These are phyloP conservation scores for Calidris pygmaea DNA, from an alignment of 2,113 vertebrate genomes.

Conservation along the genomic window DNA sequence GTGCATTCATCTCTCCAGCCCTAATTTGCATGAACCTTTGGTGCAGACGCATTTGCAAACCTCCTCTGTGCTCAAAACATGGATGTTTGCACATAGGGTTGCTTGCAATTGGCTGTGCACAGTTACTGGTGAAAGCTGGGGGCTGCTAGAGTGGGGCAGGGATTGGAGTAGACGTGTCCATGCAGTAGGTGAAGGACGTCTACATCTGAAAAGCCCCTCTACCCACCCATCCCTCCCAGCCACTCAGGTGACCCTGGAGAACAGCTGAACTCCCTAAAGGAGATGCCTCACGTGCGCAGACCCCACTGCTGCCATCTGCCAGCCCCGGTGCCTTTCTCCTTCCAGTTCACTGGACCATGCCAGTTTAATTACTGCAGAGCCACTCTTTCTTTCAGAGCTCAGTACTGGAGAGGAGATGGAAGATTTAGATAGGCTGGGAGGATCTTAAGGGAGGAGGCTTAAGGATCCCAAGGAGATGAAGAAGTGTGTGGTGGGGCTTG, in stretches of 20 bases:
- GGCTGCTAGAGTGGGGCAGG: not conserved
- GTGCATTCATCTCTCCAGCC: not conserved
- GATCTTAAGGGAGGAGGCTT: not conserved
- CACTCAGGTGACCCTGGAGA: not conserved
- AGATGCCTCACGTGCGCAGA: fast-evolving
- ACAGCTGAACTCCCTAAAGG: not conserved
- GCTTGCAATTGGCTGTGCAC: not conserved
- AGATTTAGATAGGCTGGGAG: not conserved
- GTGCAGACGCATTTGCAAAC: not conserved
- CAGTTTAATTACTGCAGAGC: not conserved
- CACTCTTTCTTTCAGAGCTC: not conserved
- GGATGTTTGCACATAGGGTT: not conserved
- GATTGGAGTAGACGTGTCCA: fast-evolving
- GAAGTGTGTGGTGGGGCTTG: not conserved
- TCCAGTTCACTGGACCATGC: not conserved
- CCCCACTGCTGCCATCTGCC: not conserved
- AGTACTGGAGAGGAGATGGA: not conserved
- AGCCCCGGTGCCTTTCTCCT: not conserved
- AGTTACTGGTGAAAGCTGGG: not conserved
- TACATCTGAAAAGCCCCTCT: not conserved
- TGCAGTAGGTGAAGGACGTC: not conserved
- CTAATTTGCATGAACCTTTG: not conserved
- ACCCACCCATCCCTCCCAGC: not conserved
- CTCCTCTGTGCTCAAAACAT: not conserved
- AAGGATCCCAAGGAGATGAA: not conserved